Conservation (phyloP, 2,888 invertebrate species). For the Melinaea menophilus region DNA sequence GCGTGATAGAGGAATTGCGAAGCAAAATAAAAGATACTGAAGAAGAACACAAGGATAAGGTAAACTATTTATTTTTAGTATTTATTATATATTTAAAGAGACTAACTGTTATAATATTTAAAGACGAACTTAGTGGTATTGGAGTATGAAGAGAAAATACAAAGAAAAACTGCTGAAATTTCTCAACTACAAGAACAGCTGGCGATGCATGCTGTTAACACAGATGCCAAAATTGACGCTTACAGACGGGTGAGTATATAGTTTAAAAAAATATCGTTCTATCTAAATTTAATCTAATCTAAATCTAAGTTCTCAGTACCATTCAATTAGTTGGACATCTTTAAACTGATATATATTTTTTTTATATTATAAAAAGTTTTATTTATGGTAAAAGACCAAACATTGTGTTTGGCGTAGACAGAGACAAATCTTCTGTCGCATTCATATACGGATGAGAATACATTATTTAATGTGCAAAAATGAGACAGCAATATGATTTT, state of each 20-base stretch:
- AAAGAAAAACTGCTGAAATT: constrained; percentile 56
- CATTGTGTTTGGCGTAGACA: too few relatives aligned
- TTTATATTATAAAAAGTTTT: too few relatives aligned
- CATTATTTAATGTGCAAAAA: too few relatives aligned
- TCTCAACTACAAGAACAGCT: constrained; percentile 61
- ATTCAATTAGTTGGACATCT: too few relatives aligned
- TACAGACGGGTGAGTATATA: constrained; percentile 56
- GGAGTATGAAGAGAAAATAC: constrained; percentile 71
- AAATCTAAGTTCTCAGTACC: too few relatives aligned
- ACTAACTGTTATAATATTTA: constrained; percentile 42
- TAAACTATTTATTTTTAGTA: constrained; percentile 24
- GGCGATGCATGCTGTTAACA: constrained; percentile 50
- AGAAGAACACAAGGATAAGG: constrained; percentile 58
- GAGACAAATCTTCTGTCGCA: too few relatives aligned
- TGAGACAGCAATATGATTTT: too few relatives aligned
- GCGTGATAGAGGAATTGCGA: constrained; percentile 59
- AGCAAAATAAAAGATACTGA: constrained; percentile 57
- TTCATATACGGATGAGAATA: too few relatives aligned
- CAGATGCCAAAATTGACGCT: constrained; percentile 61
- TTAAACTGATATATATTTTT: too few relatives aligned
- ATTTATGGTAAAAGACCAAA: too few relatives aligned
- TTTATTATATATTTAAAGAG: constrained; percentile 36
- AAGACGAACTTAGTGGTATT: constrained; percentile 67
- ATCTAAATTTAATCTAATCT: too few relatives aligned
- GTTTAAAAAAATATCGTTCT: too few relatives aligned